These are phyloP conservation scores for Lates calcarifer DNA, from an alignment of 2,113 vertebrate genomes.

Conservation along the genomic window DNA sequence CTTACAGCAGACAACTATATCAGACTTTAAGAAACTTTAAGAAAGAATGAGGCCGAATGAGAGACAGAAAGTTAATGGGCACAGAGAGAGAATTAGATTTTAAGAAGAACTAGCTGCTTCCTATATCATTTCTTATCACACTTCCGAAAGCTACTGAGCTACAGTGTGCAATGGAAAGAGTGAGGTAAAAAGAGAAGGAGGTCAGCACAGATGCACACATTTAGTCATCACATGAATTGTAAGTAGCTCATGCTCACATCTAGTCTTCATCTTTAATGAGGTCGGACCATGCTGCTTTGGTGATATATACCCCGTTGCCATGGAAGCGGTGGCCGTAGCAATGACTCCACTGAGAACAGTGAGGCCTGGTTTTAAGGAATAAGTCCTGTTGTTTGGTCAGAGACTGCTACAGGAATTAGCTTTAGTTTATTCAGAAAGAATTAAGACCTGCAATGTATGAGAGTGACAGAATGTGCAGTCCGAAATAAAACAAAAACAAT, in stretches of 20 bases:
- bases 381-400: background rate
- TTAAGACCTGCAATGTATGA: background rate
- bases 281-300: background rate
- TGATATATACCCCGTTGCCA: conserved; percentile 6
- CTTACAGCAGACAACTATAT: background rate
- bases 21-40: no score
- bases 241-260: conserved; percentile 36
- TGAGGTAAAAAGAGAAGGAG: conserved; percentile 2
- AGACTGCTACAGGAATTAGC: background rate
- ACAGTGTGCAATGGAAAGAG: background rate
- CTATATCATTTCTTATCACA: background rate
- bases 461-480: background rate
- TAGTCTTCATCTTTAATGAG: conserved; percentile 36
- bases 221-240: conserved; percentile 25
- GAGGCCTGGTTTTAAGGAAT: background rate
- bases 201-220: conserved; percentile 7
- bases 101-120: background rate
- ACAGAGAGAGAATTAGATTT: background rate
- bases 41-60: background rate
- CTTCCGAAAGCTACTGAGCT: background rate
- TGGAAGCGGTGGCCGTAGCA: conserved; percentile 7
- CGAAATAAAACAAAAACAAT: background rate
- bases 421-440: background rate
- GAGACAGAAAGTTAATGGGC: background rate
- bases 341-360: conserved; percentile 9